phyloP scores from a whole-genome alignment of 2,797 vertebrate species.

The Astyanax mexicanus region DNA sequence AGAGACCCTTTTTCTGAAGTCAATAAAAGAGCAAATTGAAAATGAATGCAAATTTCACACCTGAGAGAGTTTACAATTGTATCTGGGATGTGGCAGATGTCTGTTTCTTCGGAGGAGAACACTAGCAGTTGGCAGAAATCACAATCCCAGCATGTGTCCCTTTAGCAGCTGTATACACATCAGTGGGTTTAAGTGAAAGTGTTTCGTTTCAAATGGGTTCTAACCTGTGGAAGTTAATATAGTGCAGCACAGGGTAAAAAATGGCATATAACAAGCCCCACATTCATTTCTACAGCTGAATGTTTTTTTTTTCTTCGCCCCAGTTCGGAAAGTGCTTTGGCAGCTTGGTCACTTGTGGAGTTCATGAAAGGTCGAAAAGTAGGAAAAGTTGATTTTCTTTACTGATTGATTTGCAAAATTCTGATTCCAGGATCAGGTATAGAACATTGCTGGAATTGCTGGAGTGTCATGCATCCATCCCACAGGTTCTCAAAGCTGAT shows the following conservation, averaged over 20 bases:
- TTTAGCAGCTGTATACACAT: conserved; percentile 19
- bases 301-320: background rate
- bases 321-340: background rate
- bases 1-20: conserved; percentile 9
- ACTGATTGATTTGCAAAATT: background rate
- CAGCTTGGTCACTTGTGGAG: background rate
- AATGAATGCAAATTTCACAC: conserved; percentile 29
- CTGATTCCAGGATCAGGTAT: conserved; percentile 8
- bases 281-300: background rate
- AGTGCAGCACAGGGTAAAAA: background rate
- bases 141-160: conserved; percentile 20
- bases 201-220: conserved; percentile 20
- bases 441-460: background rate
- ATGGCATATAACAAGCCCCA: background rate
- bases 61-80: conserved; percentile 15
- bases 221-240: conserved; percentile 19
- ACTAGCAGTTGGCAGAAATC: conserved; percentile 12
- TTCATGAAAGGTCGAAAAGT: background rate
- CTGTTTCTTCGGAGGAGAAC: conserved; percentile 9
- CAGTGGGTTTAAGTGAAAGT: conserved; percentile 28
- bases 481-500: conserved; percentile 1
- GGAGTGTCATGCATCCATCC: background rate
- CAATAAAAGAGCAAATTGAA: conserved; percentile 39
- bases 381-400: background rate
- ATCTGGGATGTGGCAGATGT: conserved; percentile 7